Percentiles rank a stretch among this genome's conserved stretches.
phyloP scores from a whole-genome alignment of 53 echinoderm and acorn worm genomes.

The Echinarachnius parma region DNA sequence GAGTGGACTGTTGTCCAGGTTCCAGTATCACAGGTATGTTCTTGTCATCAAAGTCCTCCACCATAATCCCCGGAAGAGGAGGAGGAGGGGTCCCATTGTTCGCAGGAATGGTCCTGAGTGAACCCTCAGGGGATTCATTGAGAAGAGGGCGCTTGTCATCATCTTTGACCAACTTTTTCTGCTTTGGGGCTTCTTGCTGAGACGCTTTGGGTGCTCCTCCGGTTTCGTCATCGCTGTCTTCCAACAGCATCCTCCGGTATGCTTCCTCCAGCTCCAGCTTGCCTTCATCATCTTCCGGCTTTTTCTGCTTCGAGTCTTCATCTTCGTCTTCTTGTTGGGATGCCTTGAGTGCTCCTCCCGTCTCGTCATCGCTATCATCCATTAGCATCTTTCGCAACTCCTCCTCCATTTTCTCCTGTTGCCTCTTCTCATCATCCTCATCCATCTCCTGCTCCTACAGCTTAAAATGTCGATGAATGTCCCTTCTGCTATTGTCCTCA shows the following conservation, averaged over 20 bases:
- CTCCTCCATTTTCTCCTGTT: conserved; percentile 25
- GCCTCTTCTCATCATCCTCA: conserved; percentile 8
- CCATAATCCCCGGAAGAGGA: not conserved
- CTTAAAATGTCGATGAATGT: too few species aligned
- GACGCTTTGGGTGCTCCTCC: not conserved
- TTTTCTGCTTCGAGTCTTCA: not conserved
- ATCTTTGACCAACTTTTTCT: not conserved
- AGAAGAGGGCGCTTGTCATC: conserved; percentile 28
- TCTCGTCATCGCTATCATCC: conserved; percentile 17
- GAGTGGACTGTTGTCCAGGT: not conserved
- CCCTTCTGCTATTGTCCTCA: not conserved
- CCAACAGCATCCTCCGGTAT: not conserved
- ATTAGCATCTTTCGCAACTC: conserved; percentile 25
- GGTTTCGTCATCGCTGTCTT: not conserved
- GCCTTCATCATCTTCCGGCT: conserved; percentile 1
- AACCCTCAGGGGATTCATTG: conserved; percentile 1
- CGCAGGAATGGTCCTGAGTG: not conserved
- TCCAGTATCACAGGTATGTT: conserved; percentile 1
- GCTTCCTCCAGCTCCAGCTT: not conserved
- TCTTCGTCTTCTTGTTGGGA: not conserved
- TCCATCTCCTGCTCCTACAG: conserved; percentile 11
- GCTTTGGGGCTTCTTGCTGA: not conserved
- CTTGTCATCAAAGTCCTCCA: conserved; percentile 10
- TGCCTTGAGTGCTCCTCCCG: not conserved
- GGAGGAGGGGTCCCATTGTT: conserved; percentile 5